phyloP scores from a whole-genome alignment of 2,113 vertebrate species.

The Planiliza haematocheilus region DNA sequence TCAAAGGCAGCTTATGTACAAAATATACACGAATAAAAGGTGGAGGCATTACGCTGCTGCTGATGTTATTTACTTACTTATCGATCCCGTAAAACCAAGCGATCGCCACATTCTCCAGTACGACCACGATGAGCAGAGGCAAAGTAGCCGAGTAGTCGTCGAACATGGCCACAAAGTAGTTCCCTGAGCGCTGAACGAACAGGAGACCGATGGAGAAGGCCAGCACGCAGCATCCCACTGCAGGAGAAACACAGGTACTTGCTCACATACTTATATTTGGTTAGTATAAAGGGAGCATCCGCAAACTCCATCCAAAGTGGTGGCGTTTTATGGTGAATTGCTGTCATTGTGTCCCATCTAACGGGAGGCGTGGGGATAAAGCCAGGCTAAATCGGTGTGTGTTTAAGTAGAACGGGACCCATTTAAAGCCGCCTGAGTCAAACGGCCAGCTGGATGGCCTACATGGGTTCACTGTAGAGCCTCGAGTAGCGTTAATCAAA shows the following conservation, averaged over 20 bases:
- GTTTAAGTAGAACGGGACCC: conserved; percentile 13
- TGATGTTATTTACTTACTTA: conserved; percentile 84
- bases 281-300: too few species aligned
- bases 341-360: neutral
- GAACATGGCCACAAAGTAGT: conserved; percentile 98
- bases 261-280: neutral
- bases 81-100: conserved; percentile 95
- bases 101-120: conserved; percentile 94
- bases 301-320: too few species aligned
- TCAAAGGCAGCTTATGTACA: too few species aligned
- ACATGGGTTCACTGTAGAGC: conserved; percentile 13
- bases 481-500: neutral
- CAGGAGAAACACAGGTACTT: conserved; percentile 43
- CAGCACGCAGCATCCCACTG: conserved; percentile 91
- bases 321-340: too few species aligned
- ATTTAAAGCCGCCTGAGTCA: neutral
- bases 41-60: neutral
- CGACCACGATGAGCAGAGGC: conserved; percentile 93
- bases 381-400: neutral
- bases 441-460: neutral
- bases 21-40: too few species aligned
- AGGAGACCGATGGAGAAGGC: conserved; percentile 94
- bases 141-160: conserved; percentile 98
- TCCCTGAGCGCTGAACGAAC: conserved; percentile 97
- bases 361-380: neutral